A percentile compares a stretch with the other conserved stretches of the same genome.
phyloP scores from a whole-genome alignment of 2,797 vertebrate genomes.

The Remorina albescens region DNA sequence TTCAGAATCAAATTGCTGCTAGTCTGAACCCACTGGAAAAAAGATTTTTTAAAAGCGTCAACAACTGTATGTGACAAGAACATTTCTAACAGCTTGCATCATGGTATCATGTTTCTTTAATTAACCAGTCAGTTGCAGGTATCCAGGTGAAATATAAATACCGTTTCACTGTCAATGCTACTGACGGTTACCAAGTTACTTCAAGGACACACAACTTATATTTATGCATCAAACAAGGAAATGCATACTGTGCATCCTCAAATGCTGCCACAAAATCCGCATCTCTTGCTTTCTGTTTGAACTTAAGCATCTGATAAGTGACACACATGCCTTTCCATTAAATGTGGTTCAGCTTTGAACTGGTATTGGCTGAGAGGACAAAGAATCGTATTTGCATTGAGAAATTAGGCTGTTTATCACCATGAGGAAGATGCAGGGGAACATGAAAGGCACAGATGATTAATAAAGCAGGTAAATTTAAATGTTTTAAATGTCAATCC shows the following conservation, averaged over 20 bases:
- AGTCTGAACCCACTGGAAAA: neutral
- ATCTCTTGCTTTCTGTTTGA: slow-evolving; percentile 19
- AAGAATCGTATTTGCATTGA: slow-evolving; percentile 9
- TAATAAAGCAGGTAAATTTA: slow-evolving; percentile 13
- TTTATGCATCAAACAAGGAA: slow-evolving; percentile 46
- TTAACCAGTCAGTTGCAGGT: neutral
- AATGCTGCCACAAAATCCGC: slow-evolving; percentile 17
- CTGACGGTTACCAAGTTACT: slow-evolving; percentile 33
- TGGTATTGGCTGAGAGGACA: slow-evolving; percentile 15
- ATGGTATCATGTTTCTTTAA: neutral
- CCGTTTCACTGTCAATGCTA: neutral
- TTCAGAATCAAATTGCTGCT: slow-evolving; percentile 1
- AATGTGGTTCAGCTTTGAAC: slow-evolving; percentile 38
- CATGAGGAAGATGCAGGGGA: slow-evolving; percentile 6
- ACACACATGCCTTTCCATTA: neutral
- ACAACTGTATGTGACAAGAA: neutral
- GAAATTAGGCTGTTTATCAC: slow-evolving; percentile 5
- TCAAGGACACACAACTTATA: slow-evolving; percentile 27
- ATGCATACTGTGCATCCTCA: slow-evolving; percentile 23
- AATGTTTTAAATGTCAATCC: slow-evolving; percentile 5
- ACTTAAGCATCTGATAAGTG: slow-evolving; percentile 4
- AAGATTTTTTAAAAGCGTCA: neutral
- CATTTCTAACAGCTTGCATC: neutral
- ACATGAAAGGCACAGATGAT: slow-evolving; percentile 35
- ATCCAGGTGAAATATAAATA: slow-evolving; percentile 13